Evolutionary conservation across 2,797 vertebrate genomes (phyloP).

Genomic region (Pitangus sulphuratus): DNA sequence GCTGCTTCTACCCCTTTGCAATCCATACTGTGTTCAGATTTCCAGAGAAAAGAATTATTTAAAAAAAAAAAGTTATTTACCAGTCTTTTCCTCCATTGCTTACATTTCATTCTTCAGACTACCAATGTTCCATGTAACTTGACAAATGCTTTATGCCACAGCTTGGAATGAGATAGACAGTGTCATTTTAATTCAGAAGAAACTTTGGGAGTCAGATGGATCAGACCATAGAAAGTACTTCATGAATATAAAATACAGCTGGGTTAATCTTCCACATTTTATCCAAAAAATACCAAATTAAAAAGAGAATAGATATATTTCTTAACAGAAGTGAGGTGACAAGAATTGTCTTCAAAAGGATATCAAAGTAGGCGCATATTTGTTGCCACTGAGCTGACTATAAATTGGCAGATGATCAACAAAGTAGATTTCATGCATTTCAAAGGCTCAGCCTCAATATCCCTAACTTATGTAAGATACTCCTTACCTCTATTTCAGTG

Average conservation of each 20-base stretch:
- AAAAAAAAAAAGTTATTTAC: not conserved
- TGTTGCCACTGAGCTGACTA: conserved; percentile 16
- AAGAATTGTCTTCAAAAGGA: not conserved
- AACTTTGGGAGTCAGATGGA: not conserved
- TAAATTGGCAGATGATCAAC: conserved; percentile 18
- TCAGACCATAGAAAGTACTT: not conserved
- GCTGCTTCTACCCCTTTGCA: not conserved
- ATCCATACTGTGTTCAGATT: not conserved
- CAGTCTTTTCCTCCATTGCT: not conserved
- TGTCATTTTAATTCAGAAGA: conserved; percentile 31
- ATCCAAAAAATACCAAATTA: not conserved
- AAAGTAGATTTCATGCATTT: conserved; percentile 27
- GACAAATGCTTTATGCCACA: conserved; percentile 13
- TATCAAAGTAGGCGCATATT: not conserved
- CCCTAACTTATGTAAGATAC: not conserved
- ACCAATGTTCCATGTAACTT: not conserved
- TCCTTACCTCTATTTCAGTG: not conserved
- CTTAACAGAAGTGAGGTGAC: not conserved
- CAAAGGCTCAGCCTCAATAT: conserved; percentile 10
- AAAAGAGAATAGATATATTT: not conserved
- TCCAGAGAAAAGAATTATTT: not conserved
- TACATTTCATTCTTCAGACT: not conserved
- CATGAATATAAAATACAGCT: conserved; percentile 23
- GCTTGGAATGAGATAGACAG: conserved; percentile 15
- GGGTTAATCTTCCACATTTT: not conserved